Evolutionary conservation across 2,797 vertebrate genomes (phyloP).

Genomic region (Pseudochaenichthys georgianus): DNA sequence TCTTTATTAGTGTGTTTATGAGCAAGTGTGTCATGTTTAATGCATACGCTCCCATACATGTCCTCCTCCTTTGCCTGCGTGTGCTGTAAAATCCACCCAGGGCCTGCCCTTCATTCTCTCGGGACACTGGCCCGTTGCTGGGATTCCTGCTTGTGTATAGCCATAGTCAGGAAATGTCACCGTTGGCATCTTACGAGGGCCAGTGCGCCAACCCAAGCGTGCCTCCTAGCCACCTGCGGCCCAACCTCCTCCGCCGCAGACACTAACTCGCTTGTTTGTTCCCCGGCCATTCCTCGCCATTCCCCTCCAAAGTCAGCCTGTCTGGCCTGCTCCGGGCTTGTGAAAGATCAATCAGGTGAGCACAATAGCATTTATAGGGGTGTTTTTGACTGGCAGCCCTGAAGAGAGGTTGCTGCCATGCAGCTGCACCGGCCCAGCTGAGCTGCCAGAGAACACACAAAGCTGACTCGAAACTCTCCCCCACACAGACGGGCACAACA

Average conservation of each 20-base stretch:
- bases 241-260: conserved; percentile 74
- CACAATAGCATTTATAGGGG: conserved; percentile 85
- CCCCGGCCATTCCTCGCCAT: conserved; percentile 69
- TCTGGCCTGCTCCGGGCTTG: conserved; percentile 76
- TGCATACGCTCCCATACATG: conserved; percentile 43
- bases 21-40: conserved; percentile 59
- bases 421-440: conserved; percentile 85
- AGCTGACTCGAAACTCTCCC: conserved; percentile 62
- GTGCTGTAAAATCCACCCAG: conserved; percentile 60
- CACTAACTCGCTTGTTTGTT: conserved; percentile 85
- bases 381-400: conserved; percentile 79
- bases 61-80: conserved; percentile 37
- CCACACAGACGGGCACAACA: conserved; percentile 9
- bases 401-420: conserved; percentile 73
- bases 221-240: conserved; percentile 85
- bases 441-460: conserved; percentile 79
- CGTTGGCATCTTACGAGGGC: conserved; percentile 81
- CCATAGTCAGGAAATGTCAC: conserved; percentile 86
- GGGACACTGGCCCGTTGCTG: conserved; percentile 80
- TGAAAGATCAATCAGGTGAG: conserved; percentile 85
- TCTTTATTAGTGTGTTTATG: conserved; percentile 63
- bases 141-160: conserved; percentile 82
- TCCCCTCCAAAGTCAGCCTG: conserved; percentile 78
- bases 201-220: conserved; percentile 81
- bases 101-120: conserved; percentile 80